phyloP scores from a whole-genome alignment of 2,113 vertebrate species.

The Porphyrio hochstetteri region DNA sequence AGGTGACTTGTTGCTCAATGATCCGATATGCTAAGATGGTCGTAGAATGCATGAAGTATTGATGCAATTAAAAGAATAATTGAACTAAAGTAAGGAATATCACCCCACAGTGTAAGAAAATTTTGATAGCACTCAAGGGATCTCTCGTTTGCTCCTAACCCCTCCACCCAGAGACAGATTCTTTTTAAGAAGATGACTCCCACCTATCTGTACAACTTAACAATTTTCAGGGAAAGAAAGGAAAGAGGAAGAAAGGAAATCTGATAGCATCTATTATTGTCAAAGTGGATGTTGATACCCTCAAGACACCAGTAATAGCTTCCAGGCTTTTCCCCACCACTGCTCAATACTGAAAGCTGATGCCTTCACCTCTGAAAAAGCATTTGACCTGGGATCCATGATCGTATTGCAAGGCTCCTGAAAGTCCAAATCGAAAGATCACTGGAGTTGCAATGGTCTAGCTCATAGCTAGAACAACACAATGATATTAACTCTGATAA shows the following conservation, averaged over 20 bases:
- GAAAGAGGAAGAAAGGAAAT: not conserved
- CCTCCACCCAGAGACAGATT: not conserved
- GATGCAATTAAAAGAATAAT: not conserved
- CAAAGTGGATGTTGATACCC: not conserved
- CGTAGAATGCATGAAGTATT: not conserved
- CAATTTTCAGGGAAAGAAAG: not conserved
- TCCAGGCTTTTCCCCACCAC: not conserved
- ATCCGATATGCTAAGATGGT: not conserved
- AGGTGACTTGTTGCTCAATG: not conserved
- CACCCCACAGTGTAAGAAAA: not conserved
- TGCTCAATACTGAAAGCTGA: not conserved
- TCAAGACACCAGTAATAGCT: not conserved
- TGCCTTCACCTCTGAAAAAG: not conserved
- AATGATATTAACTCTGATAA: not conserved
- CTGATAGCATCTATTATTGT: not conserved
- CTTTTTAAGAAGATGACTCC: not conserved
- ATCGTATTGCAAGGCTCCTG: not conserved
- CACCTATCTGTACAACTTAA: not conserved
- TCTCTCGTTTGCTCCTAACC: not conserved
- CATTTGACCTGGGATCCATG: not conserved
- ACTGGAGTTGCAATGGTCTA: not conserved
- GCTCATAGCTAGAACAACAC: not conserved
- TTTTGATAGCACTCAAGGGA: not conserved
- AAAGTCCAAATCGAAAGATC: not conserved
- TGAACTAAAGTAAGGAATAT: not conserved